Base-by-base conservation (phyloP, 2,888 invertebrate species). In the Noctua fimbriata region DNA sequence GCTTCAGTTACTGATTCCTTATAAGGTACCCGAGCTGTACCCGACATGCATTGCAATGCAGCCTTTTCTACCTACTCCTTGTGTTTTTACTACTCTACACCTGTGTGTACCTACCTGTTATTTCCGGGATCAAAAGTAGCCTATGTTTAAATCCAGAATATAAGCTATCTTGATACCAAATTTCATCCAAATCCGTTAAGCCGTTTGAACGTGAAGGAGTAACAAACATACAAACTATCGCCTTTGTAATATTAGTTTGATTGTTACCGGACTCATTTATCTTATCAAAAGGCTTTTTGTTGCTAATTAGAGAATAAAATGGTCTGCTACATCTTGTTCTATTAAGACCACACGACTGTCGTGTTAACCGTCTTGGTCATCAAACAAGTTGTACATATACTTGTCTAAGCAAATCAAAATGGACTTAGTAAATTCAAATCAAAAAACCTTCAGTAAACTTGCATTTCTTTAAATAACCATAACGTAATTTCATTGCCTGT, bases 221-320 rank as follows among this genome's bases (percentile, higher is more conserved):
- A 44, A 44, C 41, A 44, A 44, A 44, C 41, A 44, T 41, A 41
- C 41, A 41, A 41, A 41, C 41, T 41, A 6, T 41, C 41, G 41
- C 41, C 41, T 41, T 41, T 41, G 1, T 41, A 41, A 9, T 9
- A 41, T 41, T 41, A 41, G 41, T 41, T n/a, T 21, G n/a, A 18
- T 58, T 75, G 49, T 76, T 52, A 58, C 58, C 72, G 28, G 18
- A 21, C 28, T 18, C 55, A 65, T 73, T 60, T 58, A 32, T 58
- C 14, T 65, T 79, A 81, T 55, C 63, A 79, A 65, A 72, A 69
- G 28, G 32, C 24, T 72, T 58, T 80, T 81, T 67, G 28, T 49
- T 32, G 14, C 28, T 1, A 49, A 70, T 9, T 65, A 32, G 49
- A n/a, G 6, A 75, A 41, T 55, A 41, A 47, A 69, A 36, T 28